Evolutionary conservation across 2,888 invertebrate species (phyloP).

Genomic region (Drosophila neotestacea): DNA sequence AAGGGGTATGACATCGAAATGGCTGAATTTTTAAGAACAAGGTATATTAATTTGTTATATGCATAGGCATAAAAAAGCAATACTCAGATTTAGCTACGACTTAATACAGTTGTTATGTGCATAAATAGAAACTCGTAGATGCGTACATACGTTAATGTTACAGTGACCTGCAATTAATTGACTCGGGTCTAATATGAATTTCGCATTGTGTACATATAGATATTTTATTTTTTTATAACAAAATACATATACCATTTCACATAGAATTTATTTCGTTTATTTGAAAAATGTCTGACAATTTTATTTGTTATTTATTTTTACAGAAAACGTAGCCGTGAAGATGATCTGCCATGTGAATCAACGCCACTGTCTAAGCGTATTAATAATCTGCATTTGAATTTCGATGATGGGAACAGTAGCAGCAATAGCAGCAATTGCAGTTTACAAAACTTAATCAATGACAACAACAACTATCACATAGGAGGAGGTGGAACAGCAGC

Average conservation of each 20-base stretch:
- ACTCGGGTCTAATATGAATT: slow-evolving; percentile 6
- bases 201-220: not conserved
- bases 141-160: slow-evolving; percentile 15
- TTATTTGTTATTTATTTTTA: not conserved
- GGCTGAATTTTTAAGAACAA: slow-evolving; percentile 78
- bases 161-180: slow-evolving; percentile 51
- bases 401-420: slow-evolving; percentile 72
- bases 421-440: slow-evolving; percentile 69
- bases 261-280: no score
- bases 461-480: slow-evolving; percentile 56
- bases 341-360: slow-evolving; percentile 90
- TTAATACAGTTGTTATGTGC: slow-evolving; percentile 17
- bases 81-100: slow-evolving; percentile 14
- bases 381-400: slow-evolving; percentile 92
- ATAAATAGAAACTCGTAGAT: slow-evolving; percentile 1
- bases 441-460: slow-evolving; percentile 59
- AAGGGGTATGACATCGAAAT: slow-evolving; percentile 59
- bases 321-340: slow-evolving; percentile 92
- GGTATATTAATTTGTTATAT: slow-evolving; percentile 55
- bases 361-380: slow-evolving; percentile 95
- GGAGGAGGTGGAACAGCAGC: slow-evolving; percentile 35
- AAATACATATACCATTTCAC: no score
- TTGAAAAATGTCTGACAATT: not conserved
- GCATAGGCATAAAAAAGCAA: not conserved
- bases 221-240: no score